Conservation (phyloP, 1,140 invertebrate genomes). For the Calycopis cecrops region DNA sequence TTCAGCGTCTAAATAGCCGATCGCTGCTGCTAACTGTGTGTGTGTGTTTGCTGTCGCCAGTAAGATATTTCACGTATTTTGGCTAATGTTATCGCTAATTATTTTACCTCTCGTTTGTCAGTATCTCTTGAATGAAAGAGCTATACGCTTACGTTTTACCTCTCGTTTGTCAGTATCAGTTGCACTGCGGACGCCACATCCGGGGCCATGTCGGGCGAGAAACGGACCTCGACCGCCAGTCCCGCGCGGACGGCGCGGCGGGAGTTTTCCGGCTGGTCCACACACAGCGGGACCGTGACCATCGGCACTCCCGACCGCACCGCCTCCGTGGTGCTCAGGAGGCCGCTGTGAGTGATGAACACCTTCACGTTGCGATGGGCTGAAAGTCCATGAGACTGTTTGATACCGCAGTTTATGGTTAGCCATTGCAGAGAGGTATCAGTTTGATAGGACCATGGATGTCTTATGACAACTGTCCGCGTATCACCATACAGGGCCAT, state of each 20-base stretch:
- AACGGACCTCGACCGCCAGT: slow-evolving; percentile 26
- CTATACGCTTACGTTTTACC: background rate
- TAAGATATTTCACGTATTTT: too few relatives aligned
- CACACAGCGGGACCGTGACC: slow-evolving; percentile 77
- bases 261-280: slow-evolving; percentile 66
- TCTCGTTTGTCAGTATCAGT: background rate
- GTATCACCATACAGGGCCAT: too few relatives aligned
- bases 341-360: slow-evolving; percentile 81
- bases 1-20: too few relatives aligned
- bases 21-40: too few relatives aligned
- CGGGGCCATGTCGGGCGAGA: slow-evolving; percentile 22
- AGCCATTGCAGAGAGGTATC: too few relatives aligned
- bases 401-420: too few relatives aligned
- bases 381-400: slow-evolving; percentile 19
- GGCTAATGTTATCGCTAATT: too few relatives aligned
- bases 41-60: too few relatives aligned
- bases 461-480: too few relatives aligned
- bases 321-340: slow-evolving; percentile 77
- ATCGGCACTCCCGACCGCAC: slow-evolving; percentile 76
- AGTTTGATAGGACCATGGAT: too few relatives aligned
- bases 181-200: slow-evolving; percentile 1
- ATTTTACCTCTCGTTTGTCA: too few relatives aligned
- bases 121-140: too few relatives aligned
- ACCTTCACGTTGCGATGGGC: slow-evolving; percentile 54
- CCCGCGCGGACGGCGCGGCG: slow-evolving; percentile 21